Evolutionary conservation across 2,113 vertebrate species (phyloP).

Genomic region (Brachyhypopomus occidentalis): DNA sequence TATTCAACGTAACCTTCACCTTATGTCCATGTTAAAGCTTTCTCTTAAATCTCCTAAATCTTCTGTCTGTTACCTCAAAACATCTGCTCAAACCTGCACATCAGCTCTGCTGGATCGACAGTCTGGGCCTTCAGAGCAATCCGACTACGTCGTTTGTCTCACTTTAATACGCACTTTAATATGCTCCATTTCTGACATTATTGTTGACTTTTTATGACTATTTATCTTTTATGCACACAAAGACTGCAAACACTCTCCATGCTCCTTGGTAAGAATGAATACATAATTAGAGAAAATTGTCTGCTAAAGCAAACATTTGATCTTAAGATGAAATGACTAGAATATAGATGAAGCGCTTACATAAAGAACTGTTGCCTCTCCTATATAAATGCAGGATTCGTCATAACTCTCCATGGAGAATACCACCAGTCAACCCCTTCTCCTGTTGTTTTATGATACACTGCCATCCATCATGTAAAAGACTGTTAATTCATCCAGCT

Average conservation of each 20-base stretch:
- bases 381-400: neutral
- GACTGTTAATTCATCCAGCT: constrained; percentile 20
- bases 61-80: neutral
- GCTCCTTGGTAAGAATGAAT: constrained; percentile 26
- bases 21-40: too few relatives aligned
- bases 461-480: constrained; percentile 10
- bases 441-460: neutral
- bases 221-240: constrained; percentile 54
- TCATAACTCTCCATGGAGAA: neutral
- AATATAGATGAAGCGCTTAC: constrained; percentile 24
- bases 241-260: constrained; percentile 34
- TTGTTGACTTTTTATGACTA: constrained; percentile 30
- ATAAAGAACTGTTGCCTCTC: neutral
- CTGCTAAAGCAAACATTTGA: constrained; percentile 35
- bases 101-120: neutral
- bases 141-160: neutral
- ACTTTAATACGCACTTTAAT: constrained; percentile 18
- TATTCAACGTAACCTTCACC: too few relatives aligned
- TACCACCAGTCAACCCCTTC: neutral
- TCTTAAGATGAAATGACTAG: constrained; percentile 41
- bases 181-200: constrained; percentile 24
- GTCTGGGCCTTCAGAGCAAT: neutral
- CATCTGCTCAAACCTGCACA: neutral
- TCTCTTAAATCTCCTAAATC: too few relatives aligned
- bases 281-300: constrained; percentile 25